Base-by-base conservation (phyloP, 1,140 invertebrate genomes). In the Holcopasites calliopsidis region DNA sequence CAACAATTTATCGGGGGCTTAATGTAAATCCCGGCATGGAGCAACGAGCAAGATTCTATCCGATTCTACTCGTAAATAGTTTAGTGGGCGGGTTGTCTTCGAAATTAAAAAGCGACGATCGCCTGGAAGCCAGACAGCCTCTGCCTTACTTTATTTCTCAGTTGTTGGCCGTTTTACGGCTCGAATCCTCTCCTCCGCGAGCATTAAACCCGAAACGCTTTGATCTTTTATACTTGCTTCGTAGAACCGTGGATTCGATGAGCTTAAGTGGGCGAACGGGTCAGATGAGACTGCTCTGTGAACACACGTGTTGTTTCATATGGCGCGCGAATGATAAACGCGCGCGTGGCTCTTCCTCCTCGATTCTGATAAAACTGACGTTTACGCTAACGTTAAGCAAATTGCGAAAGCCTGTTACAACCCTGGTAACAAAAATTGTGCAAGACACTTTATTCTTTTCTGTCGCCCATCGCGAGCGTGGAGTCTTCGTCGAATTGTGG, bases 221-320 rank as follows among this genome's bases (percentile, higher is more conserved):
- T 82, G 80, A 82, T 82, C 70, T 82, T 82, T 78, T 77, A 75
- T 79, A 83, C 75, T 83, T 81, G 61, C 62, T 76, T 78, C 80
- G 80, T 69, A 65, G 70, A 82, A 82, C 28, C 62, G 76, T 38
- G n/a, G 61, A 73, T 83, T 69, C 80, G 77, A 83, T 69, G 66
- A 79, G 72, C 16, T 50, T 75, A 42, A 73, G 70, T 79, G 80
- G 76, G 77, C 80, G 79, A 81, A 81, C 79, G 75, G 58, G 80
- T 80, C 80, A 44, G 78, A 49, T 66, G 55, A 69, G 31, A 13
- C 42, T 44, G 49, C n/a, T n/a, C n/a, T n/a, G 10, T 23, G 44
- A 62, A 38, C n/a, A 60, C 49, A 49, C 57, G 79, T 71, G 69
- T 82, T 52, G 68, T 60, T 66, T 62, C 55, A 65, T 65, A 49